Conservation (phyloP, 2,888 invertebrate genomes). For the Polylopha cassiicola region DNA sequence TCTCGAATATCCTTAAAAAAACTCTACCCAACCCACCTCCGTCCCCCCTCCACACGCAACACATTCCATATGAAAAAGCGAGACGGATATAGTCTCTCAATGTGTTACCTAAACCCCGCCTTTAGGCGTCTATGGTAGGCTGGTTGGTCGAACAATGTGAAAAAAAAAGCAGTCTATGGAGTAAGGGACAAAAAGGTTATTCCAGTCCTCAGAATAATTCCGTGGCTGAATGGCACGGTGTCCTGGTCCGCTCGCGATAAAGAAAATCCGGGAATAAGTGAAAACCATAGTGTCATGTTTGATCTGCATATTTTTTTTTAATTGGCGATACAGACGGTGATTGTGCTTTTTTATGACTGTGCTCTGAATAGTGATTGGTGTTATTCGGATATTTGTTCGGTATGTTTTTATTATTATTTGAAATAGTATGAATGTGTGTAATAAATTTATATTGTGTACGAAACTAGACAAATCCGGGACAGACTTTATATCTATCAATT, state of each 20-base stretch:
- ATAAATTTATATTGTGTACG: too few relatives aligned
- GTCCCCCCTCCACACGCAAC: conserved; percentile 32
- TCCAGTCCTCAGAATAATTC: conserved; percentile 50
- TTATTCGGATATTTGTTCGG: conserved; percentile 29
- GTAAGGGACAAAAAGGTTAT: conserved; percentile 64
- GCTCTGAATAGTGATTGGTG: conserved; percentile 25
- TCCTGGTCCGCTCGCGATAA: conserved; percentile 44
- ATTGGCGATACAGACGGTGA: conserved; percentile 25
- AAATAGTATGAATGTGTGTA: background rate
- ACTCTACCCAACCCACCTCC: conserved; percentile 26
- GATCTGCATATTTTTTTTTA: conserved; percentile 33
- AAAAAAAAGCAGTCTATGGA: conserved; percentile 53
- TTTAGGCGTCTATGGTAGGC: conserved; percentile 45
- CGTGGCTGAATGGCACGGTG: conserved; percentile 52
- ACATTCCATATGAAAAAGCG: conserved; percentile 27
- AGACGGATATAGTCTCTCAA: conserved; percentile 29
- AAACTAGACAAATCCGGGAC: too few relatives aligned
- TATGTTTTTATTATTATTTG: conserved; percentile 17
- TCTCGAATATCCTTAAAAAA: conserved; percentile 34
- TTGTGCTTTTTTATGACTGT: conserved; percentile 32
- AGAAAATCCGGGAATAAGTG: conserved; percentile 47
- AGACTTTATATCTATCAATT: too few relatives aligned
- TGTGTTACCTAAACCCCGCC: conserved; percentile 41
- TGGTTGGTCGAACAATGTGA: conserved; percentile 59
- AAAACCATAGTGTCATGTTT: conserved; percentile 55